These are phyloP conservation scores for Crioceris asparagi DNA, from an alignment of 2,888 invertebrate species.

Conservation along the genomic window DNA sequence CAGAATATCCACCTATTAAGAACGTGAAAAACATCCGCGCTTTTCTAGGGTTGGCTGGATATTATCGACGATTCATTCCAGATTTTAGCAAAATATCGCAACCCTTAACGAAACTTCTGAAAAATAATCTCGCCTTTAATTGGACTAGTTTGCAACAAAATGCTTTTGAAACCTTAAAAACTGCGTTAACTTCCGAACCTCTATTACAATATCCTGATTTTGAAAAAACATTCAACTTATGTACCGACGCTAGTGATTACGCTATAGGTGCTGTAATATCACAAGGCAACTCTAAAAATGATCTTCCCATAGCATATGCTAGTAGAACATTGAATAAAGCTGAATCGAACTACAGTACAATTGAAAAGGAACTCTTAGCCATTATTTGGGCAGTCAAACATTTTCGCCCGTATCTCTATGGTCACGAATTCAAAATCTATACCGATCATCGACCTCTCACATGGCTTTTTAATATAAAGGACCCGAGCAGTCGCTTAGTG, in stretches of 20 bases:
- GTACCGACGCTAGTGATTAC: slow-evolving; percentile 22
- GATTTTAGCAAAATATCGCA: slow-evolving; percentile 16
- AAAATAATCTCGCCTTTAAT: slow-evolving; percentile 10
- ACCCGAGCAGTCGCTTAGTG: slow-evolving; percentile 22
- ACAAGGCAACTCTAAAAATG: slow-evolving; percentile 16
- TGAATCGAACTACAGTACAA: slow-evolving; percentile 21
- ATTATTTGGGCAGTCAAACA: slow-evolving; percentile 22
- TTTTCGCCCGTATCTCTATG: slow-evolving; percentile 1
- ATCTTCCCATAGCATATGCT: slow-evolving; percentile 28
- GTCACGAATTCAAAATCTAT: slow-evolving; percentile 24
- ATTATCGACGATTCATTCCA: slow-evolving; percentile 13
- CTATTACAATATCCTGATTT: slow-evolving; percentile 26
- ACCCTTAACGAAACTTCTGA: slow-evolving; percentile 15
- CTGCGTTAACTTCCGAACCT: slow-evolving; percentile 11
- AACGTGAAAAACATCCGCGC: too few species aligned
- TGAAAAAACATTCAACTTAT: slow-evolving; percentile 23
- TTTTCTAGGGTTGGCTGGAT: slow-evolving; percentile 18
- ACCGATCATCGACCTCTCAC: slow-evolving; percentile 28
- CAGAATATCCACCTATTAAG: too few species aligned
- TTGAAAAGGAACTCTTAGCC: slow-evolving; percentile 27
- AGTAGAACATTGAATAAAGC: slow-evolving; percentile 23
- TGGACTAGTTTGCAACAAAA: slow-evolving; percentile 15
- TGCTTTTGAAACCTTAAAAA: slow-evolving; percentile 18
- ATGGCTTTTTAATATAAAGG: slow-evolving; percentile 26
- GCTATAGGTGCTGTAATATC: slow-evolving; percentile 22